These are phyloP conservation scores for Crepidodera aurea DNA, from an alignment of 2,888 invertebrate genomes.

Conservation along the genomic window DNA sequence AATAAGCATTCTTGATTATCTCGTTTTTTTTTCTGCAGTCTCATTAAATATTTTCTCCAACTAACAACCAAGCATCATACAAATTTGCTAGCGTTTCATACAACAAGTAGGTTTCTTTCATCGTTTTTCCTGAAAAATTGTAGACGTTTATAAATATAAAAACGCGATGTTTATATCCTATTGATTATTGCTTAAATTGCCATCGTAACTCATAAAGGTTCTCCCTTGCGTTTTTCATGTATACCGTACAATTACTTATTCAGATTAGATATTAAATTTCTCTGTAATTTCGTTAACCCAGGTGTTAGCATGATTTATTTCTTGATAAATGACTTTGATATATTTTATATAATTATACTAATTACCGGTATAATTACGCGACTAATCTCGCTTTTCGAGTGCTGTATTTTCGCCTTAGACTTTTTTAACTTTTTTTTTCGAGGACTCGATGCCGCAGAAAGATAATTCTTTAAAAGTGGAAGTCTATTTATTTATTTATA, in stretches of 20 bases:
- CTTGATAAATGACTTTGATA: conserved; percentile 54
- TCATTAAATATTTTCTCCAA: too few species aligned
- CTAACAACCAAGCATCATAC: too few species aligned
- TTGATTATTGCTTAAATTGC: conserved; percentile 33
- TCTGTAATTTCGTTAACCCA: conserved; percentile 55
- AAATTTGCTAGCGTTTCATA: too few species aligned
- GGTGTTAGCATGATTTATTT: conserved; percentile 58
- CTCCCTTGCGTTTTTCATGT: conserved; percentile 35
- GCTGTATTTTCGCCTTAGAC: conserved; percentile 5
- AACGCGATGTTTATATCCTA: conserved; percentile 25
- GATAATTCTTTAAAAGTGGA: not conserved
- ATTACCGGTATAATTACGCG: conserved; percentile 47
- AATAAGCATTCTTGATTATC: too few species aligned
- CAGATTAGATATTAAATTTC: conserved; percentile 45
- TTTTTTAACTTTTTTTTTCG: conserved; percentile 4
- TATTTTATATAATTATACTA: conserved; percentile 57
- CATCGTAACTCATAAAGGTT: conserved; percentile 23
- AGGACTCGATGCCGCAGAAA: conserved; percentile 19
- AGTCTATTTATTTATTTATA: not conserved
- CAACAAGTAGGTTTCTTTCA: too few species aligned
- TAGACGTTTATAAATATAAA: too few species aligned
- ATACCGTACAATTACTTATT: conserved; percentile 43
- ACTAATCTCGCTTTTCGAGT: conserved; percentile 45
- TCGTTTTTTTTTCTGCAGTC: too few species aligned
- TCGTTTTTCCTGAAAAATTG: too few species aligned